Conservation (phyloP, 1,140 invertebrate genomes). For the Cephus cinctus region DNA sequence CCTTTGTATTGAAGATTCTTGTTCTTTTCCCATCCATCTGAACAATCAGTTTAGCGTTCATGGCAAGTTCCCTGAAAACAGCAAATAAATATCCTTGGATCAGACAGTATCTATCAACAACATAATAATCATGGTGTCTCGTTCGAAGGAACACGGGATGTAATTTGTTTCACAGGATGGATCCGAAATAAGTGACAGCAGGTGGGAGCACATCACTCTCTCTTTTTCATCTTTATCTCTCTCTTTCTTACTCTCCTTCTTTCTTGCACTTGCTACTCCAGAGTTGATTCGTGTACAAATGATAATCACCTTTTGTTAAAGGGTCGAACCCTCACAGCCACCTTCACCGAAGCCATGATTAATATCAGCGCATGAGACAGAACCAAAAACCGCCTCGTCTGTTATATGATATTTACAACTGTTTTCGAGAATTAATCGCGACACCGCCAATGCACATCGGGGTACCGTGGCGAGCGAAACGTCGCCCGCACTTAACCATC, state of each 20-base stretch:
- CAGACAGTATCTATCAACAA: slow-evolving; percentile 30
- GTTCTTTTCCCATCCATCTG: slow-evolving; percentile 88
- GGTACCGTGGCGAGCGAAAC: too few relatives aligned
- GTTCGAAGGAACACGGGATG: too few relatives aligned
- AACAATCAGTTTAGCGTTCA: slow-evolving; percentile 81
- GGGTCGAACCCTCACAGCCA: slow-evolving; percentile 76
- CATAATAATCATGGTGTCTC: too few relatives aligned
- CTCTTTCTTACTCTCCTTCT: slow-evolving; percentile 19
- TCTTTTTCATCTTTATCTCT: slow-evolving; percentile 20
- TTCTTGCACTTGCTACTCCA: slow-evolving; percentile 19
- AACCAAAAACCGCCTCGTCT: too few relatives aligned
- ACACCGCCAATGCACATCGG: too few relatives aligned
- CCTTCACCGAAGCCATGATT: slow-evolving; percentile 76
- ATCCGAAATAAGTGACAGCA: too few relatives aligned
- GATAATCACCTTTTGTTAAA: slow-evolving; percentile 74
- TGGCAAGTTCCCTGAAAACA: slow-evolving; percentile 75
- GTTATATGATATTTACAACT: too few relatives aligned
- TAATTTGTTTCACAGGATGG: too few relatives aligned
- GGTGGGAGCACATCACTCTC: too few relatives aligned
- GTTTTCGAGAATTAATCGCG: too few relatives aligned
- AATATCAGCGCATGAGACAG: too few relatives aligned
- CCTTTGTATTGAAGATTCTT: slow-evolving; percentile 77
- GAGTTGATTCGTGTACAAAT: slow-evolving; percentile 19
- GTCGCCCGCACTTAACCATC: too few relatives aligned
- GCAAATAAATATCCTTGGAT: slow-evolving; percentile 20